These are phyloP conservation scores for Platycheirus rosarum DNA, from an alignment of 2,888 invertebrate genomes.

Conservation along the genomic window DNA sequence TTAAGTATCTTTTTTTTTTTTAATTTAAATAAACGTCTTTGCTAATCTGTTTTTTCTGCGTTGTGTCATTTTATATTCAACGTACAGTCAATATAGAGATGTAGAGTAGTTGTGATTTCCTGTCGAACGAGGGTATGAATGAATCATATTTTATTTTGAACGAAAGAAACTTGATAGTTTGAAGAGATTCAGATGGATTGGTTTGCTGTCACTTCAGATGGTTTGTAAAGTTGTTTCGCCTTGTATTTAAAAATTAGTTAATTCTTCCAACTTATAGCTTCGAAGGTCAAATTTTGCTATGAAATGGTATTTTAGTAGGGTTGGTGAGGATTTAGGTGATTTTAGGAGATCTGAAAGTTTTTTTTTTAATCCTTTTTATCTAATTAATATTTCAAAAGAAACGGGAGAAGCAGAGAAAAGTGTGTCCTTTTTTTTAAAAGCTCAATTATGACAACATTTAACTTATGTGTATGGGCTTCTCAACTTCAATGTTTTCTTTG, in stretches of 20 bases:
- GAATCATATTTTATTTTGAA: slow-evolving; percentile 22
- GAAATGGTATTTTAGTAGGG: too few species aligned
- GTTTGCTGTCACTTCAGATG: neutral
- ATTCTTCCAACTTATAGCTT: neutral
- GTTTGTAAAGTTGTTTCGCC: neutral
- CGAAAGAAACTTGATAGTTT: too few species aligned
- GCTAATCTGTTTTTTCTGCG: slow-evolving; percentile 34
- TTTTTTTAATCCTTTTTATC: too few species aligned
- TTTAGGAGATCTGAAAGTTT: too few species aligned
- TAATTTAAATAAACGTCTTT: slow-evolving; percentile 47
- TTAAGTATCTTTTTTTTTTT: slow-evolving; percentile 40
- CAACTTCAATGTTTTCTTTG: too few species aligned
- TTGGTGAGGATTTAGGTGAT: too few species aligned
- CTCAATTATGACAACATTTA: too few species aligned
- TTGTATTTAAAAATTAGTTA: neutral
- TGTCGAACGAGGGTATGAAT: slow-evolving; percentile 12
- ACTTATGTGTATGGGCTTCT: too few species aligned
- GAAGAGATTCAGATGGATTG: neutral
- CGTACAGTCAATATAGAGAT: slow-evolving; percentile 15
- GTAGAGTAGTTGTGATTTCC: neutral
- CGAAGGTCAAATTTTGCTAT: neutral
- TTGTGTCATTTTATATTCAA: slow-evolving; percentile 22
- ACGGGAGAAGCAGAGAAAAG: too few species aligned
- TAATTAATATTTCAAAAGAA: too few species aligned
- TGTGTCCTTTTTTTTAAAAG: too few species aligned